Evolutionary conservation across 2,797 vertebrate species (phyloP).

Genomic region (Xiphophorus birchmanni): DNA sequence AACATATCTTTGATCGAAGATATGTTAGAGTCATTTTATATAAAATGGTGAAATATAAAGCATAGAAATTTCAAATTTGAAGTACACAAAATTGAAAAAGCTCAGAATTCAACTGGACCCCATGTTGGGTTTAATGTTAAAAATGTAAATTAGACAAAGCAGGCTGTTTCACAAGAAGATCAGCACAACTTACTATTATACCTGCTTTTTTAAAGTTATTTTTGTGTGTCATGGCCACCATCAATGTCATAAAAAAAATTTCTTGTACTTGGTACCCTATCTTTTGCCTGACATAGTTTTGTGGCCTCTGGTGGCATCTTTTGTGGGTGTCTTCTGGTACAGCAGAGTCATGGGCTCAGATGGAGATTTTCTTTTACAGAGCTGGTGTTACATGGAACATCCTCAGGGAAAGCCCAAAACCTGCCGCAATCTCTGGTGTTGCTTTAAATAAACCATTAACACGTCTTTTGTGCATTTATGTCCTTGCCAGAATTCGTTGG

Average conservation of each 20-base stretch:
- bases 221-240: neutral
- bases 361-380: slow-evolving; percentile 1
- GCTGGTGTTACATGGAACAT: neutral
- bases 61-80: neutral
- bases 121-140: neutral
- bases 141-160: neutral
- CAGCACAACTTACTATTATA: neutral
- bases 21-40: neutral
- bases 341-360: neutral
- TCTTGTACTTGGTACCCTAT: neutral
- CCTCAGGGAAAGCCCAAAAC: neutral
- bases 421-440: neutral
- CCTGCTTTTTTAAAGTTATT: neutral
- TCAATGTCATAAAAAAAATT: neutral
- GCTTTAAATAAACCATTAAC: slow-evolving; percentile 6
- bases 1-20: neutral
- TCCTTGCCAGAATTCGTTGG: neutral
- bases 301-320: neutral
- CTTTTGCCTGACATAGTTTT: slow-evolving; percentile 1
- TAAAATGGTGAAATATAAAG: neutral
- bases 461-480: neutral
- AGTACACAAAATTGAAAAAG: neutral
- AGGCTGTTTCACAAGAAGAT: neutral
- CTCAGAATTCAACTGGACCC: neutral
- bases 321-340: neutral